Evolutionary conservation across 2,797 vertebrate species (phyloP).

Genomic region (Nyctibius grandis): DNA sequence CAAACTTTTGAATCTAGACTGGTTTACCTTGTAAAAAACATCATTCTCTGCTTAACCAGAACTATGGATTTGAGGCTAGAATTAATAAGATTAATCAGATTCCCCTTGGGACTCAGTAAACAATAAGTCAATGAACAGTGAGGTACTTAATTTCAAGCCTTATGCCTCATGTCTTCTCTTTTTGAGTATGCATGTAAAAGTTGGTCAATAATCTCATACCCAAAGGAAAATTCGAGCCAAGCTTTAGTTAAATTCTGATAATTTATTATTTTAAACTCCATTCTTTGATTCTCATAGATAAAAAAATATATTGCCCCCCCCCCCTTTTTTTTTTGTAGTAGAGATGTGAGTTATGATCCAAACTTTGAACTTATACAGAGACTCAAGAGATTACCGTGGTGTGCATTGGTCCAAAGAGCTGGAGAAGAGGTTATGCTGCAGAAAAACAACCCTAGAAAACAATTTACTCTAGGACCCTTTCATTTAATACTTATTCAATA

Average conservation of each 20-base stretch:
- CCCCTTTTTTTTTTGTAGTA: background rate
- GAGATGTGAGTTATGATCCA: background rate
- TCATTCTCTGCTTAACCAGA: background rate
- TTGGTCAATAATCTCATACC: background rate
- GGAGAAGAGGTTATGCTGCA: background rate
- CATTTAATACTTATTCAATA: background rate
- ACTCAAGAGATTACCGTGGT: too few species aligned
- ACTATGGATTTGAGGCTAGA: background rate
- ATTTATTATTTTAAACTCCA: background rate
- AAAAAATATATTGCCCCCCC: rapidly evolving
- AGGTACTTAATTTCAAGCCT: background rate
- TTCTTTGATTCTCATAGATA: background rate
- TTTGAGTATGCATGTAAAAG: background rate
- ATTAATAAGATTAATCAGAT: background rate
- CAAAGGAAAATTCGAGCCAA: background rate
- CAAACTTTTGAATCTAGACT: background rate
- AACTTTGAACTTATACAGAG: background rate
- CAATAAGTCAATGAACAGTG: background rate
- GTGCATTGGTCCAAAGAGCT: background rate
- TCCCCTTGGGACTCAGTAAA: background rate
- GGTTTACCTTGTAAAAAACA: background rate
- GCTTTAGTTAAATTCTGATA: background rate
- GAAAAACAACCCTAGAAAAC: background rate
- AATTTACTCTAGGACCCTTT: background rate
- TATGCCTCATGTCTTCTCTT: background rate